phyloP scores from a whole-genome alignment of 2,797 vertebrate genomes.

The Mionectes olivaceus region DNA sequence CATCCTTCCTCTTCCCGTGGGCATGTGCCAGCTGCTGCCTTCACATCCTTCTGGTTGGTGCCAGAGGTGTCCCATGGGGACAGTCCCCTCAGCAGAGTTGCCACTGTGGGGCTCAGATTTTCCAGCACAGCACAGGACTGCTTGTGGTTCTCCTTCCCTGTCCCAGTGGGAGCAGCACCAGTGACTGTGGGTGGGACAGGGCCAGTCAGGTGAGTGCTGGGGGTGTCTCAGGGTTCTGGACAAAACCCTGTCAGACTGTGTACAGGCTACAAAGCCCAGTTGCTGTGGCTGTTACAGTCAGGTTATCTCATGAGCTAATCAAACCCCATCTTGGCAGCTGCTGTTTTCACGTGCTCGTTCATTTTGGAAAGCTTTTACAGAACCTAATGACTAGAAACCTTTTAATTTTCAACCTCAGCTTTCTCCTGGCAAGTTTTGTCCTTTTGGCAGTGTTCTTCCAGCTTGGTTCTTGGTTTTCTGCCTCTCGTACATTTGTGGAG shows the following conservation, averaged over 20 bases:
- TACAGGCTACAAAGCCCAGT: background rate
- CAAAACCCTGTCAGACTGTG: background rate
- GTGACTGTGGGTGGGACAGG: background rate
- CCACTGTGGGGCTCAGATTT: background rate
- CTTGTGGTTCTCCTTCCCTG: background rate
- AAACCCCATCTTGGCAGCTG: background rate
- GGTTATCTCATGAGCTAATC: background rate
- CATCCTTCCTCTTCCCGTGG: fast-evolving
- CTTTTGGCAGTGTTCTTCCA: background rate
- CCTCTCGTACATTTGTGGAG: background rate
- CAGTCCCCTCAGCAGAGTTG: background rate
- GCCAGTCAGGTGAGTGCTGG: background rate
- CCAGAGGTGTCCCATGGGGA: background rate
- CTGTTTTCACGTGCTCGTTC: background rate
- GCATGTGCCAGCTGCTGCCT: background rate
- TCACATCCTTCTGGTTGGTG: fast-evolving
- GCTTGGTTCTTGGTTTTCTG: background rate
- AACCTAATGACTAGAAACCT: background rate
- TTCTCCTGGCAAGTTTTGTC: background rate
- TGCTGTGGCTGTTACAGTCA: background rate
- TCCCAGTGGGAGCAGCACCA: background rate
- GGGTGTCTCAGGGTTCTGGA: background rate
- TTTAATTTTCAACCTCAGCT: background rate
- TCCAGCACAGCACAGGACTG: background rate
- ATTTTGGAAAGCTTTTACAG: background rate